Base-by-base conservation (phyloP, 1,140 invertebrate species). In the Chelonus insularis region DNA sequence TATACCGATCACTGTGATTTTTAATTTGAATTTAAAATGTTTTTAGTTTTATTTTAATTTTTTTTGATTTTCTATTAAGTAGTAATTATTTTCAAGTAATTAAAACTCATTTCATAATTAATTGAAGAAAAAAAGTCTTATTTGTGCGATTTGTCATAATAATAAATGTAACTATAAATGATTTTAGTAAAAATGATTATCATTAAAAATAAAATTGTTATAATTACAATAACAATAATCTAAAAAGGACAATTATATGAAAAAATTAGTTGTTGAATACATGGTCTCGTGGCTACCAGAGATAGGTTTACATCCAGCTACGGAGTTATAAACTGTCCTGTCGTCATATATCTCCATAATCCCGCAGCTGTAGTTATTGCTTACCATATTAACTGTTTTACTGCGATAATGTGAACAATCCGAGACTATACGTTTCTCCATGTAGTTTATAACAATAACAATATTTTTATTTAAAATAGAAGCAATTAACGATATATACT, bases 381-480 rank as follows among this genome's bases (percentile, higher is more conserved):
- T 60, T 64, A 60, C 57, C 51, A 55, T 64, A 64, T 64, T 64
- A 64, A 64, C 62, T 50, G 62, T 64, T 64, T 64, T 64, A 60
- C 57, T 48, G 45, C 62, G 57, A 64, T 64, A 64, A 64, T 64
- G 57, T 64, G 57, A 60, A 51, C 57, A 60, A 60, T 64, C 58
- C 52, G 34, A 55, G 34, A 16, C 29, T 34, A n/a, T 9, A 36
- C n/a, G n/a, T n/a, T n/a, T n/a, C 14, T 47, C 4, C 25, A 29
- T 29, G 25, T 29, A 29, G 8, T n/a, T 18, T 23, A 25, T 11
- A 4, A 16, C 21, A 25, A 21, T 50, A n/a, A 50, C 47, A 50
- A 21, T 18, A 29, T 21, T 9, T 50, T 18, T 23, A 21, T 9
- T 21, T 23, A 14, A 4, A 37, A n/a, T 37, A 12, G 3, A 29